These are phyloP conservation scores for Tribolium madens DNA, from an alignment of 1,140 invertebrate species.

Conservation along the genomic window DNA sequence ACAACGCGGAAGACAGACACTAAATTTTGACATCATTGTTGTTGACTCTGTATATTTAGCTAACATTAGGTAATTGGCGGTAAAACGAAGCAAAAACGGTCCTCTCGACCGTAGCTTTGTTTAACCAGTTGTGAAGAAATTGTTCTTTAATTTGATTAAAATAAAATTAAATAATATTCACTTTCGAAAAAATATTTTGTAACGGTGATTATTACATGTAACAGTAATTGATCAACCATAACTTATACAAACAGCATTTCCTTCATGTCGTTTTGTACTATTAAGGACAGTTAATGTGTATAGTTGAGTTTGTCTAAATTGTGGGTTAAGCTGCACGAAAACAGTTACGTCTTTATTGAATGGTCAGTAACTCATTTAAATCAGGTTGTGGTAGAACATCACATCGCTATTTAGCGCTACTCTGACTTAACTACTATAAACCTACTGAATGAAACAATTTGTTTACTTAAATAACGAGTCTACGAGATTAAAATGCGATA, in stretches of 20 bases:
- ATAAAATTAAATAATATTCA: constrained; percentile 24
- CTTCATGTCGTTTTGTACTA: constrained; percentile 21
- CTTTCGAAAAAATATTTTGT: constrained; percentile 40
- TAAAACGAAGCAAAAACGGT: constrained; percentile 17
- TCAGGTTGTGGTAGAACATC: constrained; percentile 17
- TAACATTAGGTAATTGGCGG: neutral
- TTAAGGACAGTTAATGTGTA: constrained; percentile 27
- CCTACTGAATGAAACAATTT: neutral
- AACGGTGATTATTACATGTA: constrained; percentile 26
- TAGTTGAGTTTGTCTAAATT: constrained; percentile 25
- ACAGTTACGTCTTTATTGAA: constrained; percentile 32
- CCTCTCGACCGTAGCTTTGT: constrained; percentile 1
- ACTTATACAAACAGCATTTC: constrained; percentile 14
- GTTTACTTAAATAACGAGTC: neutral
- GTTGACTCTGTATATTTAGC: constrained; percentile 1
- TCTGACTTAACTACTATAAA: neutral
- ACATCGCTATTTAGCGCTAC: neutral
- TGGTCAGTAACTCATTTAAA: constrained; percentile 18
- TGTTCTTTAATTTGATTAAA: constrained; percentile 33
- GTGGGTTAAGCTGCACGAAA: neutral
- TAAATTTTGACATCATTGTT: constrained; percentile 30
- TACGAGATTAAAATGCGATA: neutral
- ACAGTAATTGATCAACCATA: constrained; percentile 37
- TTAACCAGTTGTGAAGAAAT: constrained; percentile 7
- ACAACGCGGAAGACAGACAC: constrained; percentile 16